A percentile compares a stretch with the other conserved stretches of the same genome.
Evolutionary conservation across 2,888 invertebrate species (phyloP).

Genomic region (Acanthosepion lycidas): DNA sequence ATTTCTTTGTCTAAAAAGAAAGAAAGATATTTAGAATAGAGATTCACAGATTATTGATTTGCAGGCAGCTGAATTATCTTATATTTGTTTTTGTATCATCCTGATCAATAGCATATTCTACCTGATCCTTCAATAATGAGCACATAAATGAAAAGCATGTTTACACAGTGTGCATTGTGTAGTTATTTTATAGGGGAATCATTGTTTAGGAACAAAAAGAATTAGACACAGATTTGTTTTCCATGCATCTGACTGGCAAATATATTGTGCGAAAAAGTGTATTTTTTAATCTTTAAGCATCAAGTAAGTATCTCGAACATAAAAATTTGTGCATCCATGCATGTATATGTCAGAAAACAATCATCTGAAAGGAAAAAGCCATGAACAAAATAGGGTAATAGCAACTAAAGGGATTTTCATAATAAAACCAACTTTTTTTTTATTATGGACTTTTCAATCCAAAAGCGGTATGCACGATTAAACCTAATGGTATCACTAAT

Average conservation of each 20-base stretch:
- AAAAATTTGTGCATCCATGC: not conserved
- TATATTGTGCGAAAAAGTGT: too few relatives aligned
- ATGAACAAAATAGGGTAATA: not conserved
- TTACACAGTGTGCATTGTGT: not conserved
- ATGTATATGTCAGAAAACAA: not conserved
- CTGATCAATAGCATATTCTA: not conserved
- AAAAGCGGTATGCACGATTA: too few relatives aligned
- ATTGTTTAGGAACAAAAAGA: not conserved
- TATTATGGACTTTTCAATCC: too few relatives aligned
- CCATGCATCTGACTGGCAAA: too few relatives aligned
- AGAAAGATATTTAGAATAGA: not conserved
- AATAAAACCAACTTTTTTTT: too few relatives aligned
- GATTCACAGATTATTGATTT: slow-evolving; percentile 23
- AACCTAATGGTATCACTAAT: too few relatives aligned
- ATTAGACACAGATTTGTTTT: not conserved
- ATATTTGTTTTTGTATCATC: not conserved
- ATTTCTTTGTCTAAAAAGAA: not conserved
- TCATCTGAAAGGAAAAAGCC: not conserved
- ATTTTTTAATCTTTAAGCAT: not conserved
- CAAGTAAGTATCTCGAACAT: not conserved
- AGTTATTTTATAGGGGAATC: not conserved
- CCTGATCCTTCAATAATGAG: not conserved
- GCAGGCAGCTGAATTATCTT: not conserved
- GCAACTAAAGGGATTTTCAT: too few relatives aligned
- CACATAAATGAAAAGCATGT: not conserved